phyloP scores from a whole-genome alignment of 2,113 vertebrate species.

The Eulacestoma nigropectus region DNA sequence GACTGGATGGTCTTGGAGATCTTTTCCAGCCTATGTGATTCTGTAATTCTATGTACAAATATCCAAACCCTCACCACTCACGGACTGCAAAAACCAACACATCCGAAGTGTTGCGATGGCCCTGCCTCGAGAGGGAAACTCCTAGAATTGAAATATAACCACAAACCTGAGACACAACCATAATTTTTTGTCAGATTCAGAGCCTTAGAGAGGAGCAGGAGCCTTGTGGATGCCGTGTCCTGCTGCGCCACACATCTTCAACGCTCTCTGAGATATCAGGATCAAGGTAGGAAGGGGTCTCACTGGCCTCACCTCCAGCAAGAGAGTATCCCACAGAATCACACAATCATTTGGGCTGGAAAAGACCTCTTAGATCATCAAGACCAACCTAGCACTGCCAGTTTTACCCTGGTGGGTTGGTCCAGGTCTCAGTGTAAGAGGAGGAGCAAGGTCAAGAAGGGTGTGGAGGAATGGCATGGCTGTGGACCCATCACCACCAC shows the following conservation, averaged over 20 bases:
- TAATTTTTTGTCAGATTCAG: rapidly evolving
- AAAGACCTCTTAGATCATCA: not conserved
- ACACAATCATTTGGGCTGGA: not conserved
- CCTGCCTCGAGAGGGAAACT: not conserved
- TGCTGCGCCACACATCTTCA: not conserved
- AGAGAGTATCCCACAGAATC: not conserved
- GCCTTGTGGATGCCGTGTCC: rapidly evolving
- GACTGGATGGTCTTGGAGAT: not conserved
- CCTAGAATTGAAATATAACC: not conserved
- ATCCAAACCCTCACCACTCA: not conserved
- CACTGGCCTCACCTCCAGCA: not conserved
- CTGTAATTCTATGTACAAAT: not conserved
- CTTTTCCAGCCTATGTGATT: not conserved
- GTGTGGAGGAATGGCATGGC: rapidly evolving
- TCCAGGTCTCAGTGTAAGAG: rapidly evolving
- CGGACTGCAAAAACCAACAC: not conserved
- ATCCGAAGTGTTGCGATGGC: not conserved
- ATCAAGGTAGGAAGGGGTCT: not conserved
- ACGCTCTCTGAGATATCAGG: not conserved
- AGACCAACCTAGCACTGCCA: not conserved
- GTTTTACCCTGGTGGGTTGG: not conserved
- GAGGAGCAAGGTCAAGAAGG: not conserved
- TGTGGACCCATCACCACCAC: not conserved
- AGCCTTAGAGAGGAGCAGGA: not conserved
- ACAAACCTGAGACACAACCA: not conserved